phyloP scores from a whole-genome alignment of 2,113 vertebrate species.

The Chloropsis cyanopogon region DNA sequence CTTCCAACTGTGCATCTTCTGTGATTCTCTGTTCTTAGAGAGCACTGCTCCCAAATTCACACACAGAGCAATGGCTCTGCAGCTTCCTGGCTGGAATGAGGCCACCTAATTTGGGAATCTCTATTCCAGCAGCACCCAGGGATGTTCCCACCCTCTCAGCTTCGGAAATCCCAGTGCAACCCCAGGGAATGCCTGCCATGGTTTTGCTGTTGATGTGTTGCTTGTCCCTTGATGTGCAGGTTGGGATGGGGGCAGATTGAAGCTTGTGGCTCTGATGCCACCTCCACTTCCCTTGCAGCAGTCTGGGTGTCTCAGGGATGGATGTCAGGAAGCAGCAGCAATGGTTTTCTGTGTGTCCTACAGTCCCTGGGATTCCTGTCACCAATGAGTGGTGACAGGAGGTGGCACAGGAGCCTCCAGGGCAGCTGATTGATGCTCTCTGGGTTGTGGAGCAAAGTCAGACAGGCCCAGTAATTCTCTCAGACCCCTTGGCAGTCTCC shows the following conservation, averaged over 20 bases:
- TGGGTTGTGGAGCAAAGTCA: not conserved
- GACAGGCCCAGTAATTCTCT: not conserved
- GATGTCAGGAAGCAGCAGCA: not conserved
- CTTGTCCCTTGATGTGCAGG: not conserved
- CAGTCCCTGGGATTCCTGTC: not conserved
- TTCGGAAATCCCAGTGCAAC: not conserved
- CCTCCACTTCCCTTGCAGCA: not conserved
- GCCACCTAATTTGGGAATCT: not conserved
- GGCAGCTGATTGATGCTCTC: not conserved
- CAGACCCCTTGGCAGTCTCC: not conserved
- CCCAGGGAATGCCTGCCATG: not conserved
- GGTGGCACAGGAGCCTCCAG: accelerated
- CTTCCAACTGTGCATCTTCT: not conserved
- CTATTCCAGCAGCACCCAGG: not conserved
- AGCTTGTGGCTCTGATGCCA: accelerated
- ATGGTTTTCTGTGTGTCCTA: not conserved
- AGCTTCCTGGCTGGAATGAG: not conserved
- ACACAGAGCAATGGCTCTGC: accelerated
- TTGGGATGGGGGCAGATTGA: not conserved
- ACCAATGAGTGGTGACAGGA: not conserved
- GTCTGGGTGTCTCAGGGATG: accelerated
- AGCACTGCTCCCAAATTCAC: not conserved
- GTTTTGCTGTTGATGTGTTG: not conserved
- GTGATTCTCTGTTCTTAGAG: not conserved
- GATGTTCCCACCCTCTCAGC: not conserved